phyloP scores from a whole-genome alignment of 2,888 invertebrate genomes.

The Pterobdella sp. region DNA sequence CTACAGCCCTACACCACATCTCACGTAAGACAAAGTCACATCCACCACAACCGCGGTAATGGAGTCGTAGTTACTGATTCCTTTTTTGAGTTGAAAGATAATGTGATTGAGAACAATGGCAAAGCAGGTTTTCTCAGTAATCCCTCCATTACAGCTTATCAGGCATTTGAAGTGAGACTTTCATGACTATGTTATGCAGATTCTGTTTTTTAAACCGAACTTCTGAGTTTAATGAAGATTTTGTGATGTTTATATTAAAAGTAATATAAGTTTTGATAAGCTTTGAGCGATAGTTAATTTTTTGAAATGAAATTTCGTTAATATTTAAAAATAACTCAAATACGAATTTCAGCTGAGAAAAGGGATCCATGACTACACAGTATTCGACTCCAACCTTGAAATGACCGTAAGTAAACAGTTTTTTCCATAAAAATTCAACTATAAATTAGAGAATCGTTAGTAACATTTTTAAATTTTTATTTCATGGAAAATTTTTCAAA shows the following conservation, averaged over 20 bases:
- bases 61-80: constrained; percentile 76
- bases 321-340: no score
- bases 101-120: constrained; percentile 66
- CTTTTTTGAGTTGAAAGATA: constrained; percentile 47
- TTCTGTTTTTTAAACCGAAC: no score
- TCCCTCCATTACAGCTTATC: constrained; percentile 65
- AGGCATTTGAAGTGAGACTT: constrained; percentile 45
- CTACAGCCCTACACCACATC: constrained; percentile 58
- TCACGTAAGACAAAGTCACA: constrained; percentile 52
- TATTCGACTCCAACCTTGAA: background rate
- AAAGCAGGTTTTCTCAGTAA: constrained; percentile 84
- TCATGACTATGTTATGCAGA: no score
- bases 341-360: background rate
- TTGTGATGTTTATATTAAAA: no score
- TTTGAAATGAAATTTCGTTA: no score
- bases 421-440: background rate
- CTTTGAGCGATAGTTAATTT: no score
- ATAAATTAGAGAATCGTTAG: background rate
- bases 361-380: constrained; percentile 15
- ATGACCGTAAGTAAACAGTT: background rate
- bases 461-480: background rate
- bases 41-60: constrained; percentile 52
- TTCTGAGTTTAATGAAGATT: no score
- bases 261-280: no score
- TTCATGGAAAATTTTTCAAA: background rate